phyloP scores from a whole-genome alignment of 2,797 vertebrate species.

The Tapirus indicus region DNA sequence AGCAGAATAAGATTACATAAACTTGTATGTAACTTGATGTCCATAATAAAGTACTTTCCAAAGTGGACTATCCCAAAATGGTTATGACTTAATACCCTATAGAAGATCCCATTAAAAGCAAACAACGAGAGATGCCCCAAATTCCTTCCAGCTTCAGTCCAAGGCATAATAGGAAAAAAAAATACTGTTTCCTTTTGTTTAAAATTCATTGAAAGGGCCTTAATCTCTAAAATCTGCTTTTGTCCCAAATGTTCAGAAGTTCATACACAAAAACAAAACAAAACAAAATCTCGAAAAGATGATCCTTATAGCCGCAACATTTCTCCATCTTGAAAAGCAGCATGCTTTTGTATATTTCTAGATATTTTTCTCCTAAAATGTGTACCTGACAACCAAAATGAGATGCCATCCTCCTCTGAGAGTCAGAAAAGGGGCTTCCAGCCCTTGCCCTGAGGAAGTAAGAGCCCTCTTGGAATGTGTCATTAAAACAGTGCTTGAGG shows the following conservation, averaged over 20 bases:
- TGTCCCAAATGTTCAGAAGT: slow-evolving; percentile 18
- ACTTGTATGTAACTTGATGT: not conserved
- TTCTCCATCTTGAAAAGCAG: not conserved
- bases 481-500: slow-evolving; percentile 82
- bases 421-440: slow-evolving; percentile 10
- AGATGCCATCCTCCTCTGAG: not conserved
- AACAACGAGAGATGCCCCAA: not conserved
- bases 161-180: not conserved
- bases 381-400: slow-evolving; percentile 41
- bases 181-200: not conserved
- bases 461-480: slow-evolving; percentile 56
- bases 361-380: not conserved
- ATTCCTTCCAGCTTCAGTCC: not conserved
- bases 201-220: not conserved
- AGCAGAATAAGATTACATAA: not conserved
- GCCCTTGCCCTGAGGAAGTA: slow-evolving; percentile 61
- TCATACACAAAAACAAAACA: not conserved
- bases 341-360: slow-evolving; percentile 33
- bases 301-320: not conserved
- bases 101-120: not conserved
- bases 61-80: not conserved
- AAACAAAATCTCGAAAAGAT: not conserved
- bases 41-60: not conserved
- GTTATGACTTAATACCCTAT: not conserved
- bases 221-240: slow-evolving; percentile 32